Base-by-base conservation (phyloP, 1,140 invertebrate species). In the Dreissena rostriformis region DNA sequence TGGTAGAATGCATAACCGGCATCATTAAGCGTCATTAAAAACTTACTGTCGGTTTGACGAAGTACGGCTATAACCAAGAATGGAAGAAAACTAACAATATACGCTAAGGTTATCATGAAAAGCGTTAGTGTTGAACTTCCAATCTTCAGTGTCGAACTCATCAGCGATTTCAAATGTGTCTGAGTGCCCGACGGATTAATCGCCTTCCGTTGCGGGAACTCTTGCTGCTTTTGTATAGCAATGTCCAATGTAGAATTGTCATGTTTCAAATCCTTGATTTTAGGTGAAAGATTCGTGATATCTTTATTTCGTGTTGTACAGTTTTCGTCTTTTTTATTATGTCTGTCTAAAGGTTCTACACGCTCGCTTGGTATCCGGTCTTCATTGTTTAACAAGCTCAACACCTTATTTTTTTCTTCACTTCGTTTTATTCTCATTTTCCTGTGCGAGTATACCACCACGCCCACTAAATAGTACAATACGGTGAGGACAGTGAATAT, bases 21-120 rank as follows among this genome's bases (percentile, higher is more conserved):
- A 22, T 68, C 39, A n/a, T 61, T 53, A 26, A 84, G 24, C 26
- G 28, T 51, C 15, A 15, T 24, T 0, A 77, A 22, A 53, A 84
- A 78, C 15, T 29, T 24, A n/a, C 19, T 70, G 53, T 84, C 15
- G 22, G 82, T 52, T 71, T 84, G 73, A n/a, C 82, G 53, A 15
- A 84, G 22, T 28, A 84, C 77, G 26, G 67, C 82, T n/a, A 84
- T 66, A n/a, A 76, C 39, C 22, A 77, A 84, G 52, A 84, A 84
- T 0, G 82, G 82, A 49, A 84, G 19, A 49, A 84, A 84, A 65
- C 82, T 84, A 12, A 77, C 57, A 26, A 84, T 49, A 65, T 70
- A 84, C 0, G 82, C 74, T 24, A 84, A 17, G 0, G 82, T 84
- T 49, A 84, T 84, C 10, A 84, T 24, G 65, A 84, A 84, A 39